These are phyloP conservation scores for Drosophila suzukii DNA, from an alignment of 1,140 invertebrate genomes.

Conservation along the genomic window DNA sequence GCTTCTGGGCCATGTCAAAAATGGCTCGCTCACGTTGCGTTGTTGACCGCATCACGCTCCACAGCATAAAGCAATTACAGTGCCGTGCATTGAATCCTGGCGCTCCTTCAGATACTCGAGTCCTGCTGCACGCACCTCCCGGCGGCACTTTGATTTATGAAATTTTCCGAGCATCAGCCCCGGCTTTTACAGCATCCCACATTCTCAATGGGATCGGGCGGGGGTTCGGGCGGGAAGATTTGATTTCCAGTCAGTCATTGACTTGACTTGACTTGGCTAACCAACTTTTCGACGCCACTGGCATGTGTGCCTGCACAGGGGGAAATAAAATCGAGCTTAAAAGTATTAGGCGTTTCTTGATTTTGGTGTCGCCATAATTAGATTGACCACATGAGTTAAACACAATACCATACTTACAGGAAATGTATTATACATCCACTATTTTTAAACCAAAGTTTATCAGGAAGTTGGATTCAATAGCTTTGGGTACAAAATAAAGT, in stretches of 20 bases:
- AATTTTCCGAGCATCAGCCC: conserved; percentile 50
- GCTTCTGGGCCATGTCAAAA: conserved; percentile 63
- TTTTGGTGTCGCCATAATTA: background rate
- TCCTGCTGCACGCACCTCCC: conserved; percentile 13
- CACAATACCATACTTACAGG: background rate
- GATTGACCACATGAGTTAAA: background rate
- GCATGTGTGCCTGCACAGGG: conserved; percentile 19
- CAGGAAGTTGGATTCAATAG: too few relatives aligned
- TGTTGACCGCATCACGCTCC: conserved; percentile 78
- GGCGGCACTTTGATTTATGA: conserved; percentile 72
- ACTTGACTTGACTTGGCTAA: conserved; percentile 38
- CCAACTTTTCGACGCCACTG: conserved; percentile 30
- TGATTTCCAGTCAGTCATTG: conserved; percentile 53
- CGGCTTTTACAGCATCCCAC: conserved; percentile 15
- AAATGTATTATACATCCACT: background rate
- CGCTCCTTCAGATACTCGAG: conserved; percentile 14
- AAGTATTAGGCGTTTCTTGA: background rate
- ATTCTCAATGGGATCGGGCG: conserved; percentile 7
- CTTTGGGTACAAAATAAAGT: too few relatives aligned
- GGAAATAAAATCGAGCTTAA: conserved; percentile 11
- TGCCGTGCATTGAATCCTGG: conserved; percentile 69
- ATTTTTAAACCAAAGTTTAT: background rate
- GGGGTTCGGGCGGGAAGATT: conserved; percentile 18
- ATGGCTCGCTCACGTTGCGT: conserved; percentile 70
- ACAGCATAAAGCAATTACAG: conserved; percentile 79